A percentile compares a stretch with the other conserved stretches of the same genome.
Evolutionary conservation across 2,113 vertebrate genomes (phyloP).

Genomic region (Rhabdomys dilectus): DNA sequence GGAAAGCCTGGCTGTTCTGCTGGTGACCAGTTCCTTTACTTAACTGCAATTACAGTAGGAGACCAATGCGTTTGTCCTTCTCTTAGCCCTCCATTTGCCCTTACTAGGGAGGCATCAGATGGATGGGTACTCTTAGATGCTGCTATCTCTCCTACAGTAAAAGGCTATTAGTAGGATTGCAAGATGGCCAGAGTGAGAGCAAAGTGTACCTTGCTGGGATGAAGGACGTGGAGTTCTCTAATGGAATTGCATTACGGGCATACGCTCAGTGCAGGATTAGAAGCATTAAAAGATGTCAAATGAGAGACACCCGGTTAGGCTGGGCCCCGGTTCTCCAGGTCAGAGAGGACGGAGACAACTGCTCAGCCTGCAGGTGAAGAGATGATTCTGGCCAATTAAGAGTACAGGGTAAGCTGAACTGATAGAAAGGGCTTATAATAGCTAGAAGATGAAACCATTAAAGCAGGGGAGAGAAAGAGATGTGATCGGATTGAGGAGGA

Average conservation of each 20-base stretch:
- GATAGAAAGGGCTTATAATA: background rate
- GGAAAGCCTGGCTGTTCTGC: background rate
- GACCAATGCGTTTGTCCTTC: constrained; percentile 19
- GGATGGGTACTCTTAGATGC: constrained; percentile 55
- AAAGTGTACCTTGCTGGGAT: constrained; percentile 44
- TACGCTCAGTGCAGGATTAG: background rate
- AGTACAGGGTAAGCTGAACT: background rate
- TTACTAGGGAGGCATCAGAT: background rate
- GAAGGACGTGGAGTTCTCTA: constrained; percentile 48
- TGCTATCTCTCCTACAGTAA: constrained; percentile 61
- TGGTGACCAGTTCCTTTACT: constrained; percentile 53
- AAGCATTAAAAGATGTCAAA: background rate
- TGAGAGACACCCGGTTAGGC: constrained; percentile 26
- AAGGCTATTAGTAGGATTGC: constrained; percentile 74
- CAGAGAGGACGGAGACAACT: background rate
- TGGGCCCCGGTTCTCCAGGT: background rate
- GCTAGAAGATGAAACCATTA: constrained; percentile 23
- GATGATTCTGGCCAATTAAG: background rate
- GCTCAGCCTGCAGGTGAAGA: background rate
- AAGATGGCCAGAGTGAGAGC: background rate
- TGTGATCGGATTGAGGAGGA: background rate
- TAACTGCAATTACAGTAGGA: constrained; percentile 49
- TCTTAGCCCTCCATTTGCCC: constrained; percentile 34
- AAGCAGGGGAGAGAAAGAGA: constrained; percentile 16
- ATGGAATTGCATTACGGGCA: constrained; percentile 64